Conservation (phyloP, 2,797 vertebrate genomes). For the Salmo trutta region DNA sequence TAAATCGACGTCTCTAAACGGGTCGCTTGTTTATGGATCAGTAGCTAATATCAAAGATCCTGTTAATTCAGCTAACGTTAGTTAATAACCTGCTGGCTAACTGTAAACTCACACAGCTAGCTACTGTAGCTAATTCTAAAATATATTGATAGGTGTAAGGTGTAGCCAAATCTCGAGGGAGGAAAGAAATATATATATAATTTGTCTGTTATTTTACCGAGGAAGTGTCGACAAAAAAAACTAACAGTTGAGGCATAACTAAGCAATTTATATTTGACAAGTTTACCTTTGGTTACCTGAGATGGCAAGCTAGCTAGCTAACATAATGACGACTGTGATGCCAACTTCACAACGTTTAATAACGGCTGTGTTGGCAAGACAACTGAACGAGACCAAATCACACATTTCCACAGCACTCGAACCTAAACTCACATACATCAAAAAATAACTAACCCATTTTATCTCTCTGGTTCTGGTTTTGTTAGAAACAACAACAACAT, state of each 20-base stretch:
- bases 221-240: not conserved
- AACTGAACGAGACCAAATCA: conserved; percentile 18
- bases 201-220: not conserved
- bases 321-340: not conserved
- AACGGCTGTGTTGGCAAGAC: conserved; percentile 9
- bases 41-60: not conserved
- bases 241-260: not conserved
- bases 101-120: not conserved
- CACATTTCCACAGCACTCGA: conserved; percentile 46
- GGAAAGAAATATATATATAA: not conserved
- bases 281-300: not conserved
- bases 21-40: not conserved
- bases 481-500: not conserved
- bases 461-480: not conserved
- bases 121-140: not conserved
- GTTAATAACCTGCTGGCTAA: not conserved
- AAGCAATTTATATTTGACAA: not conserved
- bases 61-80: not conserved
- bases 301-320: not conserved
- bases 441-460: not conserved
- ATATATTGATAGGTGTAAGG: too few relatives aligned
- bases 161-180: not conserved
- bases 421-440: conserved; percentile 37
- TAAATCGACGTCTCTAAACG: not conserved
- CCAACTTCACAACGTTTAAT: not conserved